Conservation (phyloP, 2,888 invertebrate species). For the Ectemnius continuus region DNA sequence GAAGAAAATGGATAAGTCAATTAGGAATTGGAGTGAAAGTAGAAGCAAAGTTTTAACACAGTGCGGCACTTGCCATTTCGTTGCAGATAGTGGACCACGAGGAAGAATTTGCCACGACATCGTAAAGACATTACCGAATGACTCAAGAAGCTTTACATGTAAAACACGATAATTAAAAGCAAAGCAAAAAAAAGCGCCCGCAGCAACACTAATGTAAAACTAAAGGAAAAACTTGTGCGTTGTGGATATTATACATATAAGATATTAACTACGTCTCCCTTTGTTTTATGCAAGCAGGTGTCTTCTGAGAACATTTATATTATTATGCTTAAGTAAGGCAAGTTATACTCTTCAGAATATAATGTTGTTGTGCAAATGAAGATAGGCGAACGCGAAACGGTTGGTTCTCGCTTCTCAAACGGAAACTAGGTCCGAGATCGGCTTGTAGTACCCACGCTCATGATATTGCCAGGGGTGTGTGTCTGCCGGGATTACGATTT, state of each 20-base stretch:
- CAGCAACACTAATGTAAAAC: no score
- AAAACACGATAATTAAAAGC: conserved; percentile 57
- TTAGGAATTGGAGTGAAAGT: no score
- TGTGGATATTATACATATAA: conserved; percentile 47
- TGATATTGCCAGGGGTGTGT: no score
- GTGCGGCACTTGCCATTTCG: conserved; percentile 3
- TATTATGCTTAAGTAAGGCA: conserved; percentile 58
- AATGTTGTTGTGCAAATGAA: conserved; percentile 66
- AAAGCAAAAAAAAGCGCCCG: conserved; percentile 29
- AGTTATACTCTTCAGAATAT: conserved; percentile 63
- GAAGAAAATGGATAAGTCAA: no score
- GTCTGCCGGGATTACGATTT: no score
- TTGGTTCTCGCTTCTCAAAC: conserved; percentile 59
- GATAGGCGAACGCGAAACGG: conserved; percentile 55
- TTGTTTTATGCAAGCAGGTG: conserved; percentile 59
- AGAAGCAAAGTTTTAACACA: no score
- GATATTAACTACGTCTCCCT: conserved; percentile 63
- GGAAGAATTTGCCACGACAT: conserved; percentile 51
- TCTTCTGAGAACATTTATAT: conserved; percentile 56
- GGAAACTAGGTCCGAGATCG: not conserved
- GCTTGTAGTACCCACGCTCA: no score
- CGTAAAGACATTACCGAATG: conserved; percentile 60
- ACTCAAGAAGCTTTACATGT: conserved; percentile 66
- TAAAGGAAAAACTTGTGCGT: conserved; percentile 53
- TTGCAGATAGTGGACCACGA: conserved; percentile 66